phyloP scores from a whole-genome alignment of 2,113 vertebrate species.

The Colius striatus region DNA sequence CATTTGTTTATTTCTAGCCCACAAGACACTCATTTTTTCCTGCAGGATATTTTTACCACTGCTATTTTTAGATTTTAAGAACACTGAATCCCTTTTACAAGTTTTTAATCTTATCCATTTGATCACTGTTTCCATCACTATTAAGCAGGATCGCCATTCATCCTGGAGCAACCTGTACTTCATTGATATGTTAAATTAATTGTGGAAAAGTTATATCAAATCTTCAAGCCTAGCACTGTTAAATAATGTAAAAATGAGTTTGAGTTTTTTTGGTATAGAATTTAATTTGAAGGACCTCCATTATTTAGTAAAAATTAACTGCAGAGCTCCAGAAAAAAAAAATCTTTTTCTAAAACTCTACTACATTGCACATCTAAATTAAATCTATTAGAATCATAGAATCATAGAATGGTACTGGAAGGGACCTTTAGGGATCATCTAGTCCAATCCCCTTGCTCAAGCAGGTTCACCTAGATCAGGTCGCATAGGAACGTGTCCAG shows the following conservation, averaged over 20 bases:
- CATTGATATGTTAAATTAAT: background rate
- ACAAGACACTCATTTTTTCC: background rate
- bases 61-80: background rate
- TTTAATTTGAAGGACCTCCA: background rate
- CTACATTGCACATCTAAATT: background rate
- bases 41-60: background rate
- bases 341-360: background rate
- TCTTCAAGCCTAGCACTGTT: background rate
- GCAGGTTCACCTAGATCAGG: no score
- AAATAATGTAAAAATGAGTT: background rate
- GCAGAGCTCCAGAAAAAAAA: background rate
- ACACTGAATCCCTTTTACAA: background rate
- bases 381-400: background rate
- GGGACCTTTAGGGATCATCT: no score
- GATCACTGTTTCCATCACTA: background rate
- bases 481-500: no score
- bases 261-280: background rate
- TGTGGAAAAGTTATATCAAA: background rate
- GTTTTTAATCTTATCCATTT: background rate
- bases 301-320: background rate
- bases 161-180: background rate
- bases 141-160: background rate
- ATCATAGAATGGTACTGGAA: no score
- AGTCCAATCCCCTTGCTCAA: no score
- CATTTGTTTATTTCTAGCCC: background rate